These are phyloP conservation scores for Lophius piscatorius DNA, from an alignment of 2,113 vertebrate species.

Conservation along the genomic window DNA sequence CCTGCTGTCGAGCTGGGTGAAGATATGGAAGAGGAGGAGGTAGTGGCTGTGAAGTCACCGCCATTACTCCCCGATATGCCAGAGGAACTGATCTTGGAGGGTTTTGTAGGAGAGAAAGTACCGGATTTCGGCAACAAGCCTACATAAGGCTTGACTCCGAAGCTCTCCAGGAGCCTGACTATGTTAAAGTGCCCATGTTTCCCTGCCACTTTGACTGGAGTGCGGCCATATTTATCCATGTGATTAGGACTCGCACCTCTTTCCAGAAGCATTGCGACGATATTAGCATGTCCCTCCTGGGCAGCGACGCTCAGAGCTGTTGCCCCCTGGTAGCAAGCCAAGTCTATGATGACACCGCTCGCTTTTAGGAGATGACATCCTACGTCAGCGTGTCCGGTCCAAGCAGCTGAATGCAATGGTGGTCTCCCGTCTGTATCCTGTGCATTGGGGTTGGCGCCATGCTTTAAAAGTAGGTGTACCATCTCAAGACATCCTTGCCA, in stretches of 20 bases:
- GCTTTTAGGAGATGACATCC: conserved; percentile 70
- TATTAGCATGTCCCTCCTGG: conserved; percentile 79
- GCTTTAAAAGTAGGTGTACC: conserved; percentile 72
- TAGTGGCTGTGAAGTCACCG: conserved; percentile 41
- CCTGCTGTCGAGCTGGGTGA: conserved; percentile 77
- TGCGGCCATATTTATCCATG: conserved; percentile 79
- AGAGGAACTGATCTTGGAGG: conserved; percentile 47
- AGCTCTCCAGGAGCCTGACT: conserved; percentile 77
- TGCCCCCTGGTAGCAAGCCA: conserved; percentile 81
- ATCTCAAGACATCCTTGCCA: conserved; percentile 80
- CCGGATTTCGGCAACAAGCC: conserved; percentile 50
- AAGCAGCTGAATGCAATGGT: conserved; percentile 81
- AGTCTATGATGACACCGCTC: conserved; percentile 66
- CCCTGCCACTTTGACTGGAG: conserved; percentile 80
- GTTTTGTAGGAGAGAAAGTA: conserved; percentile 48
- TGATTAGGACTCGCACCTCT: conserved; percentile 78
- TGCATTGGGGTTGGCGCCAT: conserved; percentile 79
- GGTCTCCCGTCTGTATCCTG: conserved; percentile 78
- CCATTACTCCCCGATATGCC: conserved; percentile 53
- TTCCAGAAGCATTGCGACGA: conserved; percentile 79
- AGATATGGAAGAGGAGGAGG: conserved; percentile 73
- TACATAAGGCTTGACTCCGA: conserved; percentile 71
- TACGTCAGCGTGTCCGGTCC: conserved; percentile 76
- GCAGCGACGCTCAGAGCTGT: conserved; percentile 82
- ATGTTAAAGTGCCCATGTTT: conserved; percentile 75